Evolutionary conservation across 2,888 invertebrate species (phyloP).

Genomic region (Apodemia zela): DNA sequence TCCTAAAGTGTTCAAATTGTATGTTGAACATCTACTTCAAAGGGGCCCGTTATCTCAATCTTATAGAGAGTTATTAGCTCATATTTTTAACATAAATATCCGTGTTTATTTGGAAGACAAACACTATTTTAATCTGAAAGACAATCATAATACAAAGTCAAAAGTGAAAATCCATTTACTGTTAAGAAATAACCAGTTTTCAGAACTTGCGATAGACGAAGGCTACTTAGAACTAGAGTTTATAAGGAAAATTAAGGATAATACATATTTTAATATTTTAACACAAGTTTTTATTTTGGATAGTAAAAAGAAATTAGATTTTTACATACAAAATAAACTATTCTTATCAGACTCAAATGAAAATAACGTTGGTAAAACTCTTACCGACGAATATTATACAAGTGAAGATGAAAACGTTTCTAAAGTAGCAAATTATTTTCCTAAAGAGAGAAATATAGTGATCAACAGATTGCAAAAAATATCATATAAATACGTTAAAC

Average conservation of each 20-base stretch:
- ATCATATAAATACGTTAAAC: constrained; percentile 4
- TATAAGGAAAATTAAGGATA: constrained; percentile 3
- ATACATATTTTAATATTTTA: constrained; percentile 2
- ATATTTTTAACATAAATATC: constrained; percentile 19
- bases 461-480: constrained; percentile 17
- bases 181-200: constrained; percentile 8
- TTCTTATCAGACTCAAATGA: background rate
- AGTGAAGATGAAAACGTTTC: constrained; percentile 12
- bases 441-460: constrained; percentile 2
- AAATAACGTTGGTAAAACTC: background rate
- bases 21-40: background rate
- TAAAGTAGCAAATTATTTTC: constrained; percentile 17
- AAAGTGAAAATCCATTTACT: constrained; percentile 11
- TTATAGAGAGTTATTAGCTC: constrained; percentile 21
- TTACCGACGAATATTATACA: background rate
- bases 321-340: constrained; percentile 12
- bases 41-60: constrained; percentile 6
- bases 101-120: constrained; percentile 11
- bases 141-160: constrained; percentile 17
- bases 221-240: constrained; percentile 11
- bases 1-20: background rate
- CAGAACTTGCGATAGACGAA: constrained; percentile 16
- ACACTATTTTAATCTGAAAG: background rate
- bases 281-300: constrained; percentile 14
- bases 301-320: constrained; percentile 3